Base-by-base conservation (phyloP, 1,140 invertebrate genomes). In the Drosophila novamexicana region DNA sequence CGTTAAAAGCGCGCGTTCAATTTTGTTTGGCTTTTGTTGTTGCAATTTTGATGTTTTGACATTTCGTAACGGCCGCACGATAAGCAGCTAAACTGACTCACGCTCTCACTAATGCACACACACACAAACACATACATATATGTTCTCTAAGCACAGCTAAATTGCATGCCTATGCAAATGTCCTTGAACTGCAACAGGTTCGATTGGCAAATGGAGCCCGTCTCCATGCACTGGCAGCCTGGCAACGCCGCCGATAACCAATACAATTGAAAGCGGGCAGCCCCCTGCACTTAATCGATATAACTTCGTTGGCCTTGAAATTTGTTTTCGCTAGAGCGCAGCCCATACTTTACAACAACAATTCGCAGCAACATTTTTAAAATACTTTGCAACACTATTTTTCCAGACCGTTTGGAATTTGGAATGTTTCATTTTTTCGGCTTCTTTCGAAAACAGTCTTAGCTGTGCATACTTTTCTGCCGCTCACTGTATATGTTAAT, bases 101-200 rank as follows among this genome's bases (percentile, higher is more conserved):
- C 8, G 2, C 29, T 64, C 34, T 40, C 32, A 18, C n/a, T 39
- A 32, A 34, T 34, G 10, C 29, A 34, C 18, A 12, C 32, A 44
- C 16, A 34, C 45, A 12, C 16, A 59, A 7, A 47, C 32, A 6
- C 12, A 29, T 3, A 18, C 14, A 22, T 39, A 34, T 37, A 62
- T 34, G 32, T 22, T 45, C 32, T 32, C 12, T 40, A 58, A 47
- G 39, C 32, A 22, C 39, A 77, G 42, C 34, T 37, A 57, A 77
- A 42, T 58, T 77, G 66, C 59, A 68, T 56, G 34, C 36, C 53
- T 62, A 34, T 14, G 44, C 6, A 37, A 69, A 50, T 72, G 77
- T 79, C 77, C 77, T 79, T 79, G 77, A 53, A 54, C 49, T 64
- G 77, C 77, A 79, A 74, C 63, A 59, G 57, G 77, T 61, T 75